phyloP scores from a whole-genome alignment of 2,797 vertebrate species.

The Crax fasciolata region DNA sequence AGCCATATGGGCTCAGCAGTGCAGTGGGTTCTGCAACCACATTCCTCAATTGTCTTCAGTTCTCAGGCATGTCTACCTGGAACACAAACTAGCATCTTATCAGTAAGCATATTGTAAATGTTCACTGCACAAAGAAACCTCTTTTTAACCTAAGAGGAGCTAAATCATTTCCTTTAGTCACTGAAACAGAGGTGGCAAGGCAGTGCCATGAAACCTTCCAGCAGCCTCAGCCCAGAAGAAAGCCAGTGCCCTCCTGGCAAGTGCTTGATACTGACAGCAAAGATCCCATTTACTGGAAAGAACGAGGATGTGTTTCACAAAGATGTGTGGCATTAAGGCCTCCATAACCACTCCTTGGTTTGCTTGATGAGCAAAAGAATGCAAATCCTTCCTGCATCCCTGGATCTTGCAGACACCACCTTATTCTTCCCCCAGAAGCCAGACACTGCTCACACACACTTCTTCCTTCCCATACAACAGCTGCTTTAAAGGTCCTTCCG shows the following conservation, averaged over 20 bases:
- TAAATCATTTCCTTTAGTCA: background rate
- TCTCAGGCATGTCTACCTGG: background rate
- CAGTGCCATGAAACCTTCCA: background rate
- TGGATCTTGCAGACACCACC: background rate
- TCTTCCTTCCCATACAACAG: background rate
- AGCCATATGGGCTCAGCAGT: rapidly evolving
- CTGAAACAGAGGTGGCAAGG: background rate
- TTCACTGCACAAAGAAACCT: background rate
- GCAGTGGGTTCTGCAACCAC: background rate
- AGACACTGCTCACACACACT: background rate
- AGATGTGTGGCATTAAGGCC: background rate
- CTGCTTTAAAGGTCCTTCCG: background rate
- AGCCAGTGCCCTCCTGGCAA: background rate
- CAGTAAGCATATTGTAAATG: background rate
- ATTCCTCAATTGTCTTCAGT: background rate
- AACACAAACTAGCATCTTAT: background rate
- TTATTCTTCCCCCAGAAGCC: background rate
- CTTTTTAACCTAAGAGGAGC: background rate
- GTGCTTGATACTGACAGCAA: rapidly evolving
- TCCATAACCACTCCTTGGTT: background rate
- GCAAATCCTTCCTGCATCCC: background rate
- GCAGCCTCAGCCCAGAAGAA: background rate
- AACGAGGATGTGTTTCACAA: background rate
- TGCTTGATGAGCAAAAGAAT: background rate
- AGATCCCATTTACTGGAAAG: background rate